Base-by-base conservation (phyloP, 2,113 vertebrate genomes). In the Atractosteus spatula region DNA sequence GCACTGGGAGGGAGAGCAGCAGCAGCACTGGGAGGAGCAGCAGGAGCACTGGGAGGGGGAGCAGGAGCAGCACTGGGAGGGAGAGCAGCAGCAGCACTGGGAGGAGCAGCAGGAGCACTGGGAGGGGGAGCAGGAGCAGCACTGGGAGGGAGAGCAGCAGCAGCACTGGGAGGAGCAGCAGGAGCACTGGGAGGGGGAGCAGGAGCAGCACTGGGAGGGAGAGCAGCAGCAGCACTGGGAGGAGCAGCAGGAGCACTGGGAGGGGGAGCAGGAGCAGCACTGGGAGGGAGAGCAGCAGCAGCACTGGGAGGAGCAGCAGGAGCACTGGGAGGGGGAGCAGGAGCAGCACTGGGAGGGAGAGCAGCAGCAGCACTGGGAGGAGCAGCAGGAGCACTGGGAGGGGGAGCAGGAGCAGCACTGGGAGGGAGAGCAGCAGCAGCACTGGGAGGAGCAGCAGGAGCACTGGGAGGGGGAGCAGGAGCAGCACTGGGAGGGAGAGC, bases 141-240 rank as follows among this genome's bases (percentile, higher is more conserved):
- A 96, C 29, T 98, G 98, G 78, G 98, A 96, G 97, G 96, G 96
- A n/a, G n/a, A n/a, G n/a, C n/a, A n/a, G n/a, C n/a, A n/a, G n/a
- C n/a, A n/a, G n/a, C n/a, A n/a, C n/a, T n/a, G n/a, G n/a, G n/a
- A n/a, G 62, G 94, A 98, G 0, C 85, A 91, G 0, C 95, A 97
- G 41, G 98, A 98, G 47, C 98, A 96, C 0, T 99, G 97, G 82
- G n/a, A n/a, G n/a, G n/a, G n/a, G n/a, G n/a, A n/a, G n/a, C 89
- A 98, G 0, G 98, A 99, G 77, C 96, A 96, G 66, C 95, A 98
- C 89, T 74, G 97, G 83, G 96, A 92, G 0, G 91, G 91, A 77
- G 83, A 84, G 57, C 87, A 88, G 6, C 78, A 71, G 47, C 68
- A 76, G 70, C 78, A 85, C 71, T 86, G 80, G 89, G 72, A 59